Conservation (phyloP, 2,797 vertebrate species). For the Champsocephalus gunnari region DNA sequence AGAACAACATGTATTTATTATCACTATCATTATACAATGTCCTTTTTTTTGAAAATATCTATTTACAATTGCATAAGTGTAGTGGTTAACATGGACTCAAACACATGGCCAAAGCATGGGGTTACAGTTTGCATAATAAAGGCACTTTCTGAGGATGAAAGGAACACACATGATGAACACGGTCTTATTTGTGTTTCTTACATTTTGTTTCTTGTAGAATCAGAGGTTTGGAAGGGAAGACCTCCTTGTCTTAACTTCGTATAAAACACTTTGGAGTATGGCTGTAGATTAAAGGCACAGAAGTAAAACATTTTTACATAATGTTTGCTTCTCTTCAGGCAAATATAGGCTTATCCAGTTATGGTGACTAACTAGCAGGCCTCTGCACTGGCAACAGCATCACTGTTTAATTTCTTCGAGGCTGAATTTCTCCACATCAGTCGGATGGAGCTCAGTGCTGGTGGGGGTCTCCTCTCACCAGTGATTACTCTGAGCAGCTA, state of each 20-base stretch:
- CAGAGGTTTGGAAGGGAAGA: slow-evolving; percentile 34
- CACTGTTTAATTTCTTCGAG: slow-evolving; percentile 1
- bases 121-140: slow-evolving; percentile 52
- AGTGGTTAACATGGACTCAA: slow-evolving; percentile 31
- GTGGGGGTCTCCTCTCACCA: slow-evolving; percentile 75
- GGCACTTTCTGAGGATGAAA: slow-evolving; percentile 36
- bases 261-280: slow-evolving; percentile 67
- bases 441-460: slow-evolving; percentile 5
- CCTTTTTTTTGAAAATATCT: slow-evolving; percentile 42
- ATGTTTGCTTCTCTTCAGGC: slow-evolving; percentile 28
- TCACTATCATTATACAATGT: slow-evolving; percentile 42
- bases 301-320: slow-evolving; percentile 23
- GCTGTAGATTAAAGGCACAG: slow-evolving; percentile 62
- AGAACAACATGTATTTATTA: slow-evolving; percentile 52
- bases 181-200: slow-evolving; percentile 24
- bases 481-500: slow-evolving; percentile 75
- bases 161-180: slow-evolving; percentile 8
- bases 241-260: slow-evolving; percentile 58
- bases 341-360: slow-evolving; percentile 22
- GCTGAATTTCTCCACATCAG: background rate
- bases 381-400: slow-evolving; percentile 17
- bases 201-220: slow-evolving; percentile 30
- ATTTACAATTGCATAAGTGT: slow-evolving; percentile 68
- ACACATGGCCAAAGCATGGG: slow-evolving; percentile 16
- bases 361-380: slow-evolving; percentile 13